Evolutionary conservation across 2,888 invertebrate genomes (phyloP).

Genomic region (Octonoba sinensis): DNA sequence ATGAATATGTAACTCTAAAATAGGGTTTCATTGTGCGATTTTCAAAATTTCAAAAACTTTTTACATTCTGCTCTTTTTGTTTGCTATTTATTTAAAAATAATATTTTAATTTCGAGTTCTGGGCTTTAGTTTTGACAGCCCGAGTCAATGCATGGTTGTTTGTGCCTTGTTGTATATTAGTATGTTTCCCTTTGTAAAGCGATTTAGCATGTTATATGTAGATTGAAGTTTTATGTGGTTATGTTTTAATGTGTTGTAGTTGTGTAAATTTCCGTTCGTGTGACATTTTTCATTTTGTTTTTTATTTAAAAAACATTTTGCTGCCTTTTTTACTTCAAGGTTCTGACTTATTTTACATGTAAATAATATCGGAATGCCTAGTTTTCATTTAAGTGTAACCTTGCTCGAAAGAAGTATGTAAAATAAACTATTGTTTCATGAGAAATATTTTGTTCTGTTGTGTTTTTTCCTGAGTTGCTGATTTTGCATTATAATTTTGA

Average conservation of each 20-base stretch:
- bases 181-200: background rate
- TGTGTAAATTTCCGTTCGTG: constrained; percentile 8
- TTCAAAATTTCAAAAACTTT: background rate
- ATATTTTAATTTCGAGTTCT: background rate
- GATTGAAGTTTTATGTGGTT: background rate
- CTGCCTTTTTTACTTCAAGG: constrained; percentile 10
- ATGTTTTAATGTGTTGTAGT: constrained; percentile 8
- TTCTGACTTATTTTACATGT: constrained; percentile 23
- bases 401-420: constrained; percentile 15
- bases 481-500: no score
- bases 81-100: background rate
- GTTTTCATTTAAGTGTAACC: constrained; percentile 47
- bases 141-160: background rate
- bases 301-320: background rate
- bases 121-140: background rate
- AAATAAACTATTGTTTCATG: constrained; percentile 50
- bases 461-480: constrained; percentile 14
- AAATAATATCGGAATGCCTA: constrained; percentile 40
- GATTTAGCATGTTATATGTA: background rate
- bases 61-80: background rate
- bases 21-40: no score
- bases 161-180: constrained; percentile 6
- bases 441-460: constrained; percentile 24
- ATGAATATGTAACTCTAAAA: no score
- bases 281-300: constrained; percentile 29